Percentiles rank a stretch among this genome's conserved stretches.
Conservation (phyloP, 2,888 invertebrate genomes). For the Bellardia pandia region DNA sequence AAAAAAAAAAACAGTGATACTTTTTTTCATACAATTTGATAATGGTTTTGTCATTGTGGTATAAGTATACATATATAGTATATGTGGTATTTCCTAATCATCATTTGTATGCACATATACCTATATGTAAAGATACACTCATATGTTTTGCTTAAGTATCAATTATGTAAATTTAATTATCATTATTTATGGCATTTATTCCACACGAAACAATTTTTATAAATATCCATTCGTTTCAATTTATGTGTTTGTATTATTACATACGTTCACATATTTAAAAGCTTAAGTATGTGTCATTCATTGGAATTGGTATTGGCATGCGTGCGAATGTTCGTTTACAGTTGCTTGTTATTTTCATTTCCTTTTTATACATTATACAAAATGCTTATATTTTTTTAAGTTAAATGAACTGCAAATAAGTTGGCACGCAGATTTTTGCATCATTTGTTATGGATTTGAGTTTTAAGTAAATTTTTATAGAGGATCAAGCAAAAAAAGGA, state of each 20-base stretch:
- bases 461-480: slow-evolving; percentile 34
- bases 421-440: slow-evolving; percentile 54
- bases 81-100: slow-evolving; percentile 20
- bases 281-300: slow-evolving; percentile 26
- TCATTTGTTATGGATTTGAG: slow-evolving; percentile 58
- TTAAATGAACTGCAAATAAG: slow-evolving; percentile 69
- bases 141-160: slow-evolving; percentile 68
- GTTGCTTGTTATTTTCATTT: slow-evolving; percentile 21
- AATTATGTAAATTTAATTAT: slow-evolving; percentile 75
- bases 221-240: slow-evolving; percentile 53
- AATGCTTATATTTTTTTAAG: slow-evolving; percentile 20
- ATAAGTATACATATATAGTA: neutral
- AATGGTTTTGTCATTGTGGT: slow-evolving; percentile 22
- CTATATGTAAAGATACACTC: neutral
- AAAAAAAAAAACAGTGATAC: neutral
- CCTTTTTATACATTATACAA: neutral
- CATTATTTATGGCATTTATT: slow-evolving; percentile 66
- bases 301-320: slow-evolving; percentile 8
- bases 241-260: slow-evolving; percentile 37
- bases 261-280: slow-evolving; percentile 23
- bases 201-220: slow-evolving; percentile 10
- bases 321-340: slow-evolving; percentile 26
- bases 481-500: neutral
- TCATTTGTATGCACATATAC: slow-evolving; percentile 7
- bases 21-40: slow-evolving; percentile 23